Base-by-base conservation (phyloP, 2,113 vertebrate genomes). In the Pygoscelis antarcticus region DNA sequence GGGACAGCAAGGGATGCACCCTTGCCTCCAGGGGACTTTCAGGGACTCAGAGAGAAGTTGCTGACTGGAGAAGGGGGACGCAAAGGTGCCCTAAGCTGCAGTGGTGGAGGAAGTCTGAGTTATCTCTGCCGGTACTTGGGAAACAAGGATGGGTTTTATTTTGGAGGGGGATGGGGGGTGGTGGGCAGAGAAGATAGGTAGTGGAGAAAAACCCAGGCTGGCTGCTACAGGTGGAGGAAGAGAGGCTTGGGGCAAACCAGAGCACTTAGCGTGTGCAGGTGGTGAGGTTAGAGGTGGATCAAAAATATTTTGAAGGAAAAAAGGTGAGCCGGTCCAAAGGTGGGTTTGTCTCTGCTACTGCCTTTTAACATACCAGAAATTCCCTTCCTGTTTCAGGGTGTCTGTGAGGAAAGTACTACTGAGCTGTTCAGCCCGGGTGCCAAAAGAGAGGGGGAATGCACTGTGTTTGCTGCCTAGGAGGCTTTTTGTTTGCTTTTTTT, bases 221-320 rank as follows among this genome's bases (percentile, higher is more conserved):
- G 13, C 14, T 79, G 34, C 46, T 36, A 3, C 4, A 54, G 21
- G 2, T 46, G 57, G 36, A 68, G 17, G 14, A 58, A n/a, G 19
- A 71, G 46, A 69, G n/a, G 7, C 38, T 27, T 18, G 4, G 49
- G 34, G 14, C 27, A 29, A 52, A 2, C 5, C 58, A 52, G n/a
- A 32, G 27, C 0, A 0, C 23, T 57, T 23, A 2, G 15, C 8
- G 8, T 7, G 26, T 3, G 3, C 27, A 11, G 55, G 20, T 9
- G 23, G 8, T 7, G 54, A 47, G 27, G 16, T 32, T 14, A 49
- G 16, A 58, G 14, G 32, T 7, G 42, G 10, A 79, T 32, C 23
- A 68, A 40, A 83, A 68, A 16, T 5, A 4, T n/a, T 58, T 38
- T 1, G 1, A 69, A 58, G 14, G 13, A 9, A 13, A 51, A 60